A percentile compares a stretch with the other conserved stretches of the same genome.
Conservation (phyloP, 2,113 vertebrate species). For the Leptocoma aspasia region DNA sequence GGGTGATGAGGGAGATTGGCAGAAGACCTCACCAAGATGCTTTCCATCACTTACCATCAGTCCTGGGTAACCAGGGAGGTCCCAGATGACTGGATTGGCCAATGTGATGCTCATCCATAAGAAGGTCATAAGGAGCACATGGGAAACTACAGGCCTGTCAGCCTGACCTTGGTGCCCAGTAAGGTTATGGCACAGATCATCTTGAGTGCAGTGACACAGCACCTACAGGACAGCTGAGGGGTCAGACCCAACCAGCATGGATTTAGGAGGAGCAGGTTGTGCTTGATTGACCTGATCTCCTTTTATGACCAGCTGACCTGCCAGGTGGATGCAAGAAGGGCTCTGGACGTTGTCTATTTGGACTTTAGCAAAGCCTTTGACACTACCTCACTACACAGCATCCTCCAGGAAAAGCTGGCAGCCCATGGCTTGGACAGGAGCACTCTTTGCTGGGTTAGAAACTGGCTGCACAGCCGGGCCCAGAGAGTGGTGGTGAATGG, state of each 20-base stretch:
- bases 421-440: not conserved
- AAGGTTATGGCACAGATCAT: not conserved
- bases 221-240: not conserved
- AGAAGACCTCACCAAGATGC: not conserved
- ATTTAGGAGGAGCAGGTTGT: not conserved
- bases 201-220: not conserved
- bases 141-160: not conserved
- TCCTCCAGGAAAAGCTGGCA: not conserved
- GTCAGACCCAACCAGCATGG: not conserved
- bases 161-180: not conserved
- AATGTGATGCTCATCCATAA: not conserved
- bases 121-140: not conserved
- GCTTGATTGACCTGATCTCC: not conserved
- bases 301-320: not conserved
- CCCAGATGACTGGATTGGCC: not conserved
- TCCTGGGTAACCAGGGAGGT: not conserved
- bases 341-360: not conserved
- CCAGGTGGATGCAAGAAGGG: not conserved
- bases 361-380: not conserved
- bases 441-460: not conserved
- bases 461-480: not conserved
- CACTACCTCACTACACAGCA: rapidly evolving
- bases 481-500: not conserved
- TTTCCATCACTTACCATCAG: not conserved
- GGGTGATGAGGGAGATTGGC: not conserved